A percentile compares a stretch with the other conserved stretches of the same genome.
Evolutionary conservation across 2,888 invertebrate genomes (phyloP).

Genomic region (Trachelus troglodyta): DNA sequence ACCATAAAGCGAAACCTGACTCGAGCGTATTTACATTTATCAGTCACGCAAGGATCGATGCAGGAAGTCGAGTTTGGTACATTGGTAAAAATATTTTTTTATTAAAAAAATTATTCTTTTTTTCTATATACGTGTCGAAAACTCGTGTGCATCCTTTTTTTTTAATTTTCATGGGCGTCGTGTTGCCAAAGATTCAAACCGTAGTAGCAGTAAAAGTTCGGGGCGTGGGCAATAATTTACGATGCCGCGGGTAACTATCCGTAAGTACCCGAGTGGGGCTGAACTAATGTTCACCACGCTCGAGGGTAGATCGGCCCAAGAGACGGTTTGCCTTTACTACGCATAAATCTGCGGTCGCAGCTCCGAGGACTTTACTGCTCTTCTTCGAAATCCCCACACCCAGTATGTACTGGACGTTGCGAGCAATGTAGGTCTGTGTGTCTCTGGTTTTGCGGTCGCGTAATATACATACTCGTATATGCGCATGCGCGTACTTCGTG

Average conservation of each 20-base stretch:
- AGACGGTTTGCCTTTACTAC: slow-evolving; percentile 48
- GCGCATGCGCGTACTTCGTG: neutral
- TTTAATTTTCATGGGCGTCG: slow-evolving; percentile 34
- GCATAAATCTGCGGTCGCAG: slow-evolving; percentile 59
- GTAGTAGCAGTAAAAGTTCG: slow-evolving; percentile 56
- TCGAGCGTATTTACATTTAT: neutral
- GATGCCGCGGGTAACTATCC: slow-evolving; percentile 61
- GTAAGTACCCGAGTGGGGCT: slow-evolving; percentile 52
- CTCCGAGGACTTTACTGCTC: slow-evolving; percentile 46
- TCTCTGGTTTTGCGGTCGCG: slow-evolving; percentile 4
- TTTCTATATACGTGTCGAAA: neutral
- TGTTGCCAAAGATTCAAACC: slow-evolving; percentile 25
- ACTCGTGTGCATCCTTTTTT: slow-evolving; percentile 13
- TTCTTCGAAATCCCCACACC: slow-evolving; percentile 56
- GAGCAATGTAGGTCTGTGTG: slow-evolving; percentile 6
- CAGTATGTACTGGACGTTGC: slow-evolving; percentile 15
- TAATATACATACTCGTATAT: neutral
- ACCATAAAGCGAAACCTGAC: neutral
- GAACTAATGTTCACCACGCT: slow-evolving; percentile 48
- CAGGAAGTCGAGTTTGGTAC: neutral
- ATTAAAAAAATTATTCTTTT: no score
- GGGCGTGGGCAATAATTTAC: slow-evolving; percentile 63
- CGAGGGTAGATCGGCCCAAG: slow-evolving; percentile 14
- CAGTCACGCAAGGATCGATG: neutral
- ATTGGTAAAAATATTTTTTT: no score